These are phyloP conservation scores for Falco columbarius DNA, from an alignment of 2,797 vertebrate genomes.

Conservation along the genomic window DNA sequence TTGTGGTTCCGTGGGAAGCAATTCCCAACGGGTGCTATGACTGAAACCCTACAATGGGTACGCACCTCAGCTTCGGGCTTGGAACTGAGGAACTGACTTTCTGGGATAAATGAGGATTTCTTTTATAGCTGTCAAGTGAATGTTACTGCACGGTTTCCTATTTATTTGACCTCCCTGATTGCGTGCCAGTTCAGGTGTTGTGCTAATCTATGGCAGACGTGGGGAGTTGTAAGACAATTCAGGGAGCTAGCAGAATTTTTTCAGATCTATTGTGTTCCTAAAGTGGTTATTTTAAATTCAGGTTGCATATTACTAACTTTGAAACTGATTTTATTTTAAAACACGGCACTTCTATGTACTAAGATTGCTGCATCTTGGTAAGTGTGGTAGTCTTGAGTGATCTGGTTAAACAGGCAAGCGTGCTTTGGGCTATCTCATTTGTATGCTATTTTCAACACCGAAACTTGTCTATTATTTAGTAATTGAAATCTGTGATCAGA, in stretches of 20 bases:
- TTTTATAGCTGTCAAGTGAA: background rate
- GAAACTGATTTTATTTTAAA: background rate
- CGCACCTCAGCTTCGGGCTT: background rate
- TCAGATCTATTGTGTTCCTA: background rate
- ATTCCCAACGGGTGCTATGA: fast-evolving
- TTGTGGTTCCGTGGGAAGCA: background rate
- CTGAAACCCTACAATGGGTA: background rate
- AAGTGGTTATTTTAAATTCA: background rate
- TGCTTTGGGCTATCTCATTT: background rate
- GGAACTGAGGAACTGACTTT: background rate
- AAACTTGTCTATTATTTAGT: background rate
- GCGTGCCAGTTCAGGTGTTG: background rate
- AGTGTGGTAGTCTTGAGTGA: background rate
- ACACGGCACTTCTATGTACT: fast-evolving
- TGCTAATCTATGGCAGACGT: background rate
- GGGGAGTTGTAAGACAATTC: background rate
- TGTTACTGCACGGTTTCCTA: background rate
- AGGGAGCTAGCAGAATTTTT: background rate
- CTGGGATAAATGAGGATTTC: background rate
- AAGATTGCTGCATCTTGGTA: background rate
- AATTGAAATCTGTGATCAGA: background rate
- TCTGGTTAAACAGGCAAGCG: background rate
- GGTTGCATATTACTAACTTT: background rate
- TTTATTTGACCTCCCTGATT: background rate
- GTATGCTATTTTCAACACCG: background rate